Evolutionary conservation across 2,113 vertebrate genomes (phyloP), one percentile per base, ranked within the genome.

Genomic region (Triplophysa tibetana): DNA sequence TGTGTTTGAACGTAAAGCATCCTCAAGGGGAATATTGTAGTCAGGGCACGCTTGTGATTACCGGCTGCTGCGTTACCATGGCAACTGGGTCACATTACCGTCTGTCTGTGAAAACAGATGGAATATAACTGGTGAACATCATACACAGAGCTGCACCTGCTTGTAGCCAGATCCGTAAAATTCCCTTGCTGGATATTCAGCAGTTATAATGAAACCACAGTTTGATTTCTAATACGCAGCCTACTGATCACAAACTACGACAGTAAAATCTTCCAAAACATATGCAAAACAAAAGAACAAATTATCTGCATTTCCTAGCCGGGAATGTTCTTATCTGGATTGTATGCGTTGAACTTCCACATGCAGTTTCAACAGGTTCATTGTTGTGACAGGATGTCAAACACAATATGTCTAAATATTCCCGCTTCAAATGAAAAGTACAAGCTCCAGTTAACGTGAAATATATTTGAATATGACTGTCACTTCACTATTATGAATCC

Each of bases 41-140:
- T 21, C 60, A 64, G 41, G 17, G 24, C 52, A 74, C n/a, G 69
- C 45, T 14, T 26, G 17, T 61, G 50, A 3, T 26, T 21, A 67
- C 8, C 8, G 24, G 65, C 50, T 54, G 56, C 26, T 11, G 12
- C 12, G 81, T 82, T 82, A 33, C 69, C 68, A 78, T 82, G 50
- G 69, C 29, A 82, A 82, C 81, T 6, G 11, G n/a, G 26, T 77
- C 56, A 58, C 24, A 26, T 24, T 10, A 33, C 70, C 29, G 45
- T 58, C 56, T 16, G 19, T 33, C 41, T 45, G 50, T 19, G 38
- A 73, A 65, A 8, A 45, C 45, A 65, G 38, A 64, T 66, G 23
- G 77, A 43, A 77, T 41, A 4, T n/a, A 33, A 50, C 54, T n/a
- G 6, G 1, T 54, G 21, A 4, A 43, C n/a, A 77, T 63, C 24